These are phyloP conservation scores for Bryconaethiops microstoma DNA, from an alignment of 2,797 vertebrate genomes.

Conservation along the genomic window DNA sequence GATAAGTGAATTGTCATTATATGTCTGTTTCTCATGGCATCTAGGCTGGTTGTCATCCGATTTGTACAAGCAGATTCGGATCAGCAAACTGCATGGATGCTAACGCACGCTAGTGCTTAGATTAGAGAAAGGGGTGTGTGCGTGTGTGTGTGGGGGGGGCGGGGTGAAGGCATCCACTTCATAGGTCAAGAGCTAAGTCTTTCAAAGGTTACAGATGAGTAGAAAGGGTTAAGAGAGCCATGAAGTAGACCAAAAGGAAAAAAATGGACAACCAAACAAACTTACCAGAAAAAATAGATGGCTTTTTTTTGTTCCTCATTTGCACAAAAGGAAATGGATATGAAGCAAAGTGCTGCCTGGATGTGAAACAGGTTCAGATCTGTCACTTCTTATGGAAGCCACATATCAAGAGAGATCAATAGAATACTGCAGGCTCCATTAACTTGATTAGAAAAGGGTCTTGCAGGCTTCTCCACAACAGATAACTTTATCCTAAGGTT, in stretches of 20 bases:
- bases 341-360: conserved; percentile 59
- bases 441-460: conserved; percentile 86
- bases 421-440: conserved; percentile 90
- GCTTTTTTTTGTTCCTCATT: not conserved
- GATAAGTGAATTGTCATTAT: conserved; percentile 99
- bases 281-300: conserved; percentile 58
- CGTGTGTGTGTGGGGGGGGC: conserved; percentile 55
- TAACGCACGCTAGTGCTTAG: conserved; percentile 79
- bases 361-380: conserved; percentile 79
- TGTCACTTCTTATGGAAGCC: conserved; percentile 84
- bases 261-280: conserved; percentile 70
- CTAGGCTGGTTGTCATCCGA: conserved; percentile 90
- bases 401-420: conserved; percentile 84
- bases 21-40: conserved; percentile 94
- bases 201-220: conserved; percentile 83
- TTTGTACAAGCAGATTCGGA: conserved; percentile 93
- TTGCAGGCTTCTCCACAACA: conserved; percentile 75
- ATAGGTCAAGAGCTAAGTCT: conserved; percentile 85
- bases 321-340: conserved; percentile 5
- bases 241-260: conserved; percentile 80
- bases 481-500: conserved; percentile 88
- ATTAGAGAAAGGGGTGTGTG: conserved; percentile 74
- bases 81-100: conserved; percentile 81
- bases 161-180: conserved; percentile 85
- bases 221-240: conserved; percentile 75